Evolutionary conservation across 2,888 invertebrate species (phyloP).

Genomic region (Drosophila borealis): DNA sequence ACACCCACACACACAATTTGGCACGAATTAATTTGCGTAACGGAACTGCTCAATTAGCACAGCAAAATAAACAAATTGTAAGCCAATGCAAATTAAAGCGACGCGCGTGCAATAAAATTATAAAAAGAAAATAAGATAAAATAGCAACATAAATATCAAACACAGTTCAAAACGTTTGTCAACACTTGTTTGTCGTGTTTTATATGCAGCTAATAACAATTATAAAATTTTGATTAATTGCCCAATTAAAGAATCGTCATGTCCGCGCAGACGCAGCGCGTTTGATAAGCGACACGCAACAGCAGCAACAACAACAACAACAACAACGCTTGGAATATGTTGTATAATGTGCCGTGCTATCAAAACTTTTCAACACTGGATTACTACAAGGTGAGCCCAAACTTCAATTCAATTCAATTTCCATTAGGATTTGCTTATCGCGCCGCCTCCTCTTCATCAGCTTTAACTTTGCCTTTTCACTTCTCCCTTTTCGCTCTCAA

Average conservation of each 20-base stretch:
- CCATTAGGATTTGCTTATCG: not conserved
- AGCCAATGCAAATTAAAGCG: constrained; percentile 23
- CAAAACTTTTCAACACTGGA: constrained; percentile 85
- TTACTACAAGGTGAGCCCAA: constrained; percentile 84
- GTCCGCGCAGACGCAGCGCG: constrained; percentile 36
- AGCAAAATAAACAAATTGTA: constrained; percentile 28
- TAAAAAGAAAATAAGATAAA: not conserved
- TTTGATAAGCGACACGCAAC: constrained; percentile 26
- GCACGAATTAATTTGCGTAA: constrained; percentile 73
- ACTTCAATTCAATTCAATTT: not conserved
- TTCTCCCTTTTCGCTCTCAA: not conserved
- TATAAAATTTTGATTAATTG: constrained; percentile 19
- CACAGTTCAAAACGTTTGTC: constrained; percentile 15
- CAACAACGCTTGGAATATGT: constrained; percentile 82
- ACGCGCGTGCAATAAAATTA: constrained; percentile 55
- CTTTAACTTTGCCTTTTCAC: not conserved
- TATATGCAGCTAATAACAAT: constrained; percentile 19
- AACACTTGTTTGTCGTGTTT: constrained; percentile 15
- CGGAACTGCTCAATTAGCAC: constrained; percentile 70
- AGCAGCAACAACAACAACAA: constrained; percentile 30
- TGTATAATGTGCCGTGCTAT: constrained; percentile 85
- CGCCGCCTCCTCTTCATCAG: not conserved
- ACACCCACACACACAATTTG: constrained; percentile 49
- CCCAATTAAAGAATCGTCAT: constrained; percentile 29
- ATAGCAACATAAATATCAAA: constrained; percentile 28